Conservation (phyloP, 2,113 vertebrate species). For the Cheilinus undulatus region DNA sequence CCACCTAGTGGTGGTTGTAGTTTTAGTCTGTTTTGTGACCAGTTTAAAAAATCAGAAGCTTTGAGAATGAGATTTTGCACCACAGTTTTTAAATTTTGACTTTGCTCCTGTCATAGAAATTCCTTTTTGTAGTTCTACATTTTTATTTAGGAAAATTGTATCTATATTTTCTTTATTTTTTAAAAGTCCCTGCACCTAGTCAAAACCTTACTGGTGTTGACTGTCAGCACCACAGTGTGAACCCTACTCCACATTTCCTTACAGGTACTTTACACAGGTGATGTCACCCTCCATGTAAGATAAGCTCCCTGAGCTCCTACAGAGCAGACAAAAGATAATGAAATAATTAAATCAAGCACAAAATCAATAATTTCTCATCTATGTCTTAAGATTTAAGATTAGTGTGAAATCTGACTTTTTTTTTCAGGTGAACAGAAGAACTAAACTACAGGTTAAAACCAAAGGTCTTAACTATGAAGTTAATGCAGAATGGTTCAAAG, state of each 20-base stretch:
- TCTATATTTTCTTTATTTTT: too few species aligned
- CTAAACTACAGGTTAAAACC: too few species aligned
- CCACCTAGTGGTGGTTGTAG: too few species aligned
- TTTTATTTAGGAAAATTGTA: too few species aligned
- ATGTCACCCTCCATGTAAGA: conserved; percentile 27
- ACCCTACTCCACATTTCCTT: conserved; percentile 25
- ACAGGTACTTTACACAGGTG: conserved; percentile 33
- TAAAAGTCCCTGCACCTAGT: too few species aligned
- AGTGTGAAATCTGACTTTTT: background rate
- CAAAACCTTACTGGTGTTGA: background rate
- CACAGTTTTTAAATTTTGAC: too few species aligned
- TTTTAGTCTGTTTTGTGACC: too few species aligned
- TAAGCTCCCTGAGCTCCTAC: conserved; percentile 25
- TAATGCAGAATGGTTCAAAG: conserved; percentile 44
- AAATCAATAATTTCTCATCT: background rate
- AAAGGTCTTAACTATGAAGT: background rate
- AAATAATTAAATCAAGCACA: background rate
- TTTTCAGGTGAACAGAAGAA: too few species aligned
- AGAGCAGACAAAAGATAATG: background rate
- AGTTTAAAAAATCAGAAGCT: too few species aligned
- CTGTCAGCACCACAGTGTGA: conserved; percentile 1
- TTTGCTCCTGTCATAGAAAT: too few species aligned
- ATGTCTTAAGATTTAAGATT: background rate
- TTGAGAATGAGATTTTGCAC: too few species aligned
- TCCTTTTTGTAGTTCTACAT: too few species aligned